Conservation (phyloP, 2,888 invertebrate genomes). For the Andrena bucephala region DNA sequence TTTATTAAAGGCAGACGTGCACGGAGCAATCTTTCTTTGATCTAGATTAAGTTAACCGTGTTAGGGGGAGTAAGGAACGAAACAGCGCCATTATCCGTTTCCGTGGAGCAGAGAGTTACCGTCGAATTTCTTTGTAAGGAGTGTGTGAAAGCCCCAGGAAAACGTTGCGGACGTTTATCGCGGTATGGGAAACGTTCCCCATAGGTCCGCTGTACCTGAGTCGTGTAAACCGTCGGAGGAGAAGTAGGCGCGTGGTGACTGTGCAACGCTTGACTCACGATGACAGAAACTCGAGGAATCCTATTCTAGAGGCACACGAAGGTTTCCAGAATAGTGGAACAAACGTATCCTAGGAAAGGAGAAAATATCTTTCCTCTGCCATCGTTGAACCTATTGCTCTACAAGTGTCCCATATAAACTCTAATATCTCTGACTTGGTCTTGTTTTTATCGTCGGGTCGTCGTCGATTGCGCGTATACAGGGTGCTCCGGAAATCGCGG, state of each 20-base stretch:
- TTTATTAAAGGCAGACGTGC: neutral
- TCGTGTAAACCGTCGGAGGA: neutral
- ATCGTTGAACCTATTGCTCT: too few relatives aligned
- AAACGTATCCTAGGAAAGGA: neutral
- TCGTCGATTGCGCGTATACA: too few relatives aligned
- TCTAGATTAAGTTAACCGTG: conserved; percentile 17
- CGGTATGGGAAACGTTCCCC: conserved; percentile 24
- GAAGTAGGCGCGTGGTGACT: neutral
- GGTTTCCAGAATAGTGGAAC: neutral
- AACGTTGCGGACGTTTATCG: conserved; percentile 1
- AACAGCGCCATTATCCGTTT: neutral
- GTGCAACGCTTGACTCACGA: neutral
- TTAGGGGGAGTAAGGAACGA: conserved; percentile 4
- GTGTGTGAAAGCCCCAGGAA: conserved; percentile 14
- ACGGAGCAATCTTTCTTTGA: conserved; percentile 7
- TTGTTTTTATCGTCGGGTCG: too few relatives aligned
- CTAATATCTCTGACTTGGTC: too few relatives aligned
- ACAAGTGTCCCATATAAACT: too few relatives aligned
- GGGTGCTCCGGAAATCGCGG: too few relatives aligned
- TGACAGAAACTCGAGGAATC: neutral
- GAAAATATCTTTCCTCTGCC: neutral
- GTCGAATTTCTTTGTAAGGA: conserved; percentile 19
- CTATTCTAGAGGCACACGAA: neutral
- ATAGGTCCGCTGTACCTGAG: neutral
- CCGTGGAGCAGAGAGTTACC: neutral